Conservation (phyloP, 2,888 invertebrate genomes). For the Meghimatium bilineatum region DNA sequence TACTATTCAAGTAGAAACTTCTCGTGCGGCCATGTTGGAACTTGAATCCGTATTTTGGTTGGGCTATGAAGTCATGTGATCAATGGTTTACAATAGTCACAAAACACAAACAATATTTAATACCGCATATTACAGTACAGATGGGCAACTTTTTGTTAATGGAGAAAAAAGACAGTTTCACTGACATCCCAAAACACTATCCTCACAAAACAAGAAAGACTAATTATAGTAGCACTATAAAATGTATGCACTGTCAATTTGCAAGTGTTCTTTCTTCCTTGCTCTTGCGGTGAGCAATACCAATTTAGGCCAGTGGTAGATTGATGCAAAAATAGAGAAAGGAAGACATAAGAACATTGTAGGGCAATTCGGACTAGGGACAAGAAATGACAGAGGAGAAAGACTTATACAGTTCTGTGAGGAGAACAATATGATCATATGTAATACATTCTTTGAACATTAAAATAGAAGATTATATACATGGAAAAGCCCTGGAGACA, state of each 20-base stretch:
- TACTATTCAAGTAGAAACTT: conserved; percentile 37
- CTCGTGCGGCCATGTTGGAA: conserved; percentile 44
- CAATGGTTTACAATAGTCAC: background rate
- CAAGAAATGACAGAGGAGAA: too few relatives aligned
- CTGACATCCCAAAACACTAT: background rate
- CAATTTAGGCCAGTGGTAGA: too few relatives aligned
- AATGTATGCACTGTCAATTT: background rate
- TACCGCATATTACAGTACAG: background rate
- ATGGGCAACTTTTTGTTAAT: background rate
- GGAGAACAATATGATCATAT: too few relatives aligned
- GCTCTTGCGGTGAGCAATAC: too few relatives aligned
- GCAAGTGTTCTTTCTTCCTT: too few relatives aligned
- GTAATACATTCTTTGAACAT: too few relatives aligned
- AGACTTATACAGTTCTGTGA: too few relatives aligned
- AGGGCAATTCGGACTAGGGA: too few relatives aligned
- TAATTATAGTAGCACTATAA: background rate
- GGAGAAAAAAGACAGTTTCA: background rate
- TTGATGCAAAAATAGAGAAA: too few relatives aligned
- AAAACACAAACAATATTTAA: background rate
- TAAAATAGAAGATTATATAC: too few relatives aligned
- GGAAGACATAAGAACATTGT: too few relatives aligned
- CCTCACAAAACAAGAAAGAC: background rate
- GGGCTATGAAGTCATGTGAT: conserved; percentile 46
- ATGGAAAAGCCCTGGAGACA: too few relatives aligned
- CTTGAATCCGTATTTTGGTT: conserved; percentile 39